These are phyloP conservation scores for Therioaphis trifolii DNA, from an alignment of 2,888 invertebrate species.

Conservation along the genomic window DNA sequence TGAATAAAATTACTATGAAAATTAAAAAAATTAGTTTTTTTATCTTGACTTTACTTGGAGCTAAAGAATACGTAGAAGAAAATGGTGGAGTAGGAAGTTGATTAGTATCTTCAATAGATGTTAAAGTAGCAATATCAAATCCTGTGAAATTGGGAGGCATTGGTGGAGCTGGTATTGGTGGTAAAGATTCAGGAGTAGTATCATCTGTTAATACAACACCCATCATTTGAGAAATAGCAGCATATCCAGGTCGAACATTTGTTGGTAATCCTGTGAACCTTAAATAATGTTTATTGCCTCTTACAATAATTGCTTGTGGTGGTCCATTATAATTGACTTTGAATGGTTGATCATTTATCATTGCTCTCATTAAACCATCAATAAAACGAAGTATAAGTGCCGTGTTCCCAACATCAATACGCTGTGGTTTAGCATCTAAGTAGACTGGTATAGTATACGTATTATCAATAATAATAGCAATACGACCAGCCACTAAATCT, in stretches of 20 bases:
- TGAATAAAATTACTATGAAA: constrained; percentile 27
- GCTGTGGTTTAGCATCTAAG: constrained; percentile 85
- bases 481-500: constrained; percentile 86
- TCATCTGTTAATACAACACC: constrained; percentile 70
- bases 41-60: constrained; percentile 36
- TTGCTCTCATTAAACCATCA: constrained; percentile 80
- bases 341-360: constrained; percentile 83
- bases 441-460: constrained; percentile 80
- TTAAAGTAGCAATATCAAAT: constrained; percentile 19
- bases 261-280: constrained; percentile 83
- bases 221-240: constrained; percentile 80
- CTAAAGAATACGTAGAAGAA: constrained; percentile 47
- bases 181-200: constrained; percentile 62
- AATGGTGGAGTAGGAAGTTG: constrained; percentile 24
- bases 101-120: constrained; percentile 39
- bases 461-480: constrained; percentile 85
- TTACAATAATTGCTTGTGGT: constrained; percentile 81
- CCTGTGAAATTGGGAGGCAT: constrained; percentile 65
- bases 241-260: constrained; percentile 78
- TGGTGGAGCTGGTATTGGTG: constrained; percentile 67
- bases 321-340: constrained; percentile 86
- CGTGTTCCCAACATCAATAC: constrained; percentile 78
- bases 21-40: not conserved
- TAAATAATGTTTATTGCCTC: constrained; percentile 82
- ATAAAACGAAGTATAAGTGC: constrained; percentile 83